Evolutionary conservation across 2,888 invertebrate genomes (phyloP), one percentile per base, ranked within the genome.

Genomic region (Meta bourneti): DNA sequence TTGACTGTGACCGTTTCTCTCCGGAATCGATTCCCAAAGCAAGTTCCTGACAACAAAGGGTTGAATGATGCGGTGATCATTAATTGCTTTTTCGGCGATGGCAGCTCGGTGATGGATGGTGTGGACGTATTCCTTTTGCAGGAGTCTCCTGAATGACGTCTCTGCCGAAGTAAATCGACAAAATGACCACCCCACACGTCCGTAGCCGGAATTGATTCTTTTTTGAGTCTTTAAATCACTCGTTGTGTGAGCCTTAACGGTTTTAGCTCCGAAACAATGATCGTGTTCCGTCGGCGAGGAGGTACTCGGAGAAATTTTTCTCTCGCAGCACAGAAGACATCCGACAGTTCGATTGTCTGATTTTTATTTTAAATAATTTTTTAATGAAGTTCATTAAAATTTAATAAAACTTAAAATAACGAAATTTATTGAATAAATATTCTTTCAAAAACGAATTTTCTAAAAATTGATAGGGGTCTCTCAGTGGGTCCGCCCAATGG

Each of bases 1-100:
- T 61, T 61, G 61, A 16, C 61, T 5, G 61, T 7, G 61, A 16
- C 77, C 51, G 77, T 34, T 61, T 61, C 52, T 13, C 52, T 78
- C 9, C n/a, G 16, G 52, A 78, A 78, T 78, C 78, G 78, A 78
- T 78, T 52, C 52, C 51, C 78, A 75, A 34, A 75, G 75, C 75
- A 75, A 75, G 82, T 82, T 71, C 51, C 51, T 49, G 83, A 84
- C 83, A 84, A 84, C 83, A 84, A 84, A 84, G 83, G 61, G 51
- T 61, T 74, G 83, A 52, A 61, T 72, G 83, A 75, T 72, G 51
- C 54, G 74, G 74, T 72, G 83, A 61, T 74, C 74, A 84, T 84
- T 84, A 84, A 84, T 84, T 84, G 74, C 83, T 84, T 61, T 78
- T 82, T 74, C 54, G 54, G 48, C 74, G 49, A n/a, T 54, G 74